Evolutionary conservation across 1,140 invertebrate genomes (phyloP).

Genomic region (Zaprionus camerounensis): DNA sequence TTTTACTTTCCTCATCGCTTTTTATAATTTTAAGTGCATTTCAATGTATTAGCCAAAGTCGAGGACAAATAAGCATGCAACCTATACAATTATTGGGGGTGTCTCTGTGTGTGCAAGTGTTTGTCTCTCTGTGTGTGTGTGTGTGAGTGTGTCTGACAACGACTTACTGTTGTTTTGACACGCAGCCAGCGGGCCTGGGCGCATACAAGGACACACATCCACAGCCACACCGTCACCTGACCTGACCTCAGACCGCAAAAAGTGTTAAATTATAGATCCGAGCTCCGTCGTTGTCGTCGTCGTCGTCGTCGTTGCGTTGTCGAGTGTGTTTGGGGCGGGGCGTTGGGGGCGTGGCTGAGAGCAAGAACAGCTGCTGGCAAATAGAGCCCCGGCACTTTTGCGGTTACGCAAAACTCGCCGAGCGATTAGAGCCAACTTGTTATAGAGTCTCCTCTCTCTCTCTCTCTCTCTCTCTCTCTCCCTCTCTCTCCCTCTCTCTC

Average conservation of each 20-base stretch:
- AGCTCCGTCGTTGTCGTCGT: constrained; percentile 14
- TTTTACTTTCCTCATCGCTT: neutral
- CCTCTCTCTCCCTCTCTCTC: neutral
- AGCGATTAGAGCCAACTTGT: constrained; percentile 11
- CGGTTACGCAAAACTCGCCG: constrained; percentile 23
- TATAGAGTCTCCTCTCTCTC: neutral
- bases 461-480: neutral
- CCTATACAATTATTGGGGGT: constrained; percentile 24
- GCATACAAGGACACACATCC: constrained; percentile 21
- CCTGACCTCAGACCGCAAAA: constrained; percentile 62
- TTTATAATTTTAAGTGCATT: constrained; percentile 66
- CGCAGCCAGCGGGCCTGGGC: constrained; percentile 63
- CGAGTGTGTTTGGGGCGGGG: constrained; percentile 22
- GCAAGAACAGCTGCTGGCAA: constrained; percentile 45
- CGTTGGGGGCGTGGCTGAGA: constrained; percentile 32
- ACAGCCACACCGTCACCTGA: constrained; percentile 32
- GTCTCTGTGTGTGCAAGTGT: neutral
- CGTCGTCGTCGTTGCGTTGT: neutral
- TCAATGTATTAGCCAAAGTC: constrained; percentile 61
- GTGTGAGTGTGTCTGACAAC: constrained; percentile 19
- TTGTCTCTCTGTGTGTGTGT: neutral
- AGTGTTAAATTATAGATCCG: constrained; percentile 79
- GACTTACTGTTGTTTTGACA: constrained; percentile 81
- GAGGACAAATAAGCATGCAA: constrained; percentile 40
- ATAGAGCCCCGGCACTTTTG: constrained; percentile 24